Base-by-base conservation (phyloP, 2,113 vertebrate species). In the Nothobranchius kuhntae region DNA sequence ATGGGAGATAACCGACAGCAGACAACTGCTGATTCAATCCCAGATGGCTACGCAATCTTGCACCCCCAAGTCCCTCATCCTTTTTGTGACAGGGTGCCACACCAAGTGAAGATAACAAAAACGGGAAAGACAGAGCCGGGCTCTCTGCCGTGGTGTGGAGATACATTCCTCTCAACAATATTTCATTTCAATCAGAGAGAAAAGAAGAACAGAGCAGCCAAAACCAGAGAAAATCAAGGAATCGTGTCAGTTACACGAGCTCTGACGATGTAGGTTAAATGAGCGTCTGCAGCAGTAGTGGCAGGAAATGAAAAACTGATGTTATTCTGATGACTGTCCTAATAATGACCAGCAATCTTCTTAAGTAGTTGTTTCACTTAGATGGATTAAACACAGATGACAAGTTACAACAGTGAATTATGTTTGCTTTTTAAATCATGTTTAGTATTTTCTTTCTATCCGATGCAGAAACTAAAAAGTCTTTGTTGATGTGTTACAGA, bases 1-100 rank as follows among this genome's bases (percentile, higher is more conserved):
- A 84, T 10, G 60, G 66, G 66, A 73, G 87, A 91, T 85, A 89
- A 87, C 68, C 73, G 75, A 86, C 77, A 87, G 74, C 72, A 75
- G 79, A 73, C 72, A 66, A 63, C 7, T 47, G 30, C 75, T 66
- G 86, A 90, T 87, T 84, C 80, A 77, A 72, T 87, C 78, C 46
- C 55, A 74, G 71, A 80, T 81, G 86, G 77, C 54, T 73, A 59
- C 13, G 42, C 68, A 82, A 75, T 87, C 77, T 71, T 53, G 63
- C 60, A 3, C 45, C 45, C 45, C 14, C 45, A 14, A 47, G 70
- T 71, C 64, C 51, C 67, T 79, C 77, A 65, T 84, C 77, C 2
- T 82, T 8, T 10, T 58, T 53, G 61, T 44, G 53, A 80, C 73
- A 79, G 73, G 76, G 62, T 72, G 67, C 61, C 51, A 73, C 57